Evolutionary conservation across 1,140 invertebrate genomes (phyloP).

Genomic region (Colletes gigas): DNA sequence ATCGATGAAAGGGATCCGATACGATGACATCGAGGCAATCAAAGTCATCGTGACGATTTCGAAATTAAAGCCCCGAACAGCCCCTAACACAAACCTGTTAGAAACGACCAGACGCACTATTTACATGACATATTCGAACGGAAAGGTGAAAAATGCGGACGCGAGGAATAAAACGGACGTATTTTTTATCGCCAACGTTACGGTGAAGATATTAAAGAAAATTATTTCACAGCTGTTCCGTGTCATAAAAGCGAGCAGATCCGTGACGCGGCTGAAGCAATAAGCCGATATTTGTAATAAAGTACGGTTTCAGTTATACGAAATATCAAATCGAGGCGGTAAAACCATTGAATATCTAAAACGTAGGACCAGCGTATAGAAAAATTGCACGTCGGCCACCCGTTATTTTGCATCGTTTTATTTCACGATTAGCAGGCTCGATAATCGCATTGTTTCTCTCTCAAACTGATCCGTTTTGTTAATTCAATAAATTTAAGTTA

Average conservation of each 20-base stretch:
- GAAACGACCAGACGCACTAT: not conserved
- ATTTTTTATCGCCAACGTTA: constrained; percentile 19
- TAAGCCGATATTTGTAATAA: constrained; percentile 1
- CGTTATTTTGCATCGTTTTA: too few species aligned
- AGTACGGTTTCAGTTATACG: not conserved
- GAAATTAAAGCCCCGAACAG: not conserved
- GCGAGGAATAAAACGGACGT: constrained; percentile 9
- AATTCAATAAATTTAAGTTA: too few species aligned
- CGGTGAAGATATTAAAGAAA: constrained; percentile 10
- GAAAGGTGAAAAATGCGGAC: not conserved
- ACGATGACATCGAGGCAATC: too few species aligned
- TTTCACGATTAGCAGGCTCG: too few species aligned
- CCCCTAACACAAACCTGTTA: too few species aligned
- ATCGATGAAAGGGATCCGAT: too few species aligned
- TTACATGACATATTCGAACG: not conserved
- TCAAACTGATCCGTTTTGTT: too few species aligned
- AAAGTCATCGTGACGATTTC: too few species aligned
- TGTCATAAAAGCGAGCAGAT: constrained; percentile 11
- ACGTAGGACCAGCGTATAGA: not conserved
- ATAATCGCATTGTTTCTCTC: too few species aligned
- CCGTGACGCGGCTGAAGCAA: not conserved
- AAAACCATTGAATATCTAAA: not conserved
- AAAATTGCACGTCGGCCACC: not conserved
- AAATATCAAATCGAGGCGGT: not conserved
- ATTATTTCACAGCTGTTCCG: constrained; percentile 37